Evolutionary conservation across 2,888 invertebrate genomes (phyloP), one percentile per base, ranked within the genome.

Genomic region (Marasmarcha lunaedactyla): DNA sequence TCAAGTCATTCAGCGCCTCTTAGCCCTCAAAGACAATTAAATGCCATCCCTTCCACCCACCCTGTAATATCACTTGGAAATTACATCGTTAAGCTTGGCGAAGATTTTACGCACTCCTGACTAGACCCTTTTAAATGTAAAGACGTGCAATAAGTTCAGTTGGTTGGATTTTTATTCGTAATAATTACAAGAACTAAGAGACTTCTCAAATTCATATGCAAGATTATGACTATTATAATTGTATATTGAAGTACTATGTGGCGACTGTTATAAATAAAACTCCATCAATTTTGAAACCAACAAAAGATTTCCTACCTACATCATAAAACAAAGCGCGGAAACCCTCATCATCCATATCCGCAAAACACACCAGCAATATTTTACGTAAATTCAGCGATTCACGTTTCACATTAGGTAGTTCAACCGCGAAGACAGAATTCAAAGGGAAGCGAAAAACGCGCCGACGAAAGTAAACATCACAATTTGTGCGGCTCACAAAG

Each of bases 71-170:
- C 57, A 58, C 55, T 42, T 52, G 55, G 71, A 77, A 76, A 79
- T 79, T 74, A 73, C 77, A 59, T 60, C 59, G 65, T 72, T 69
- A 71, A 57, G 57, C 53, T 48, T 43, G 48, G 63, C 55, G 69
- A 71, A 73, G 79, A 78, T 77, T 79, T 81, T 70, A 76, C 77
- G 71, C 65, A 67, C 71, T 71, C 49, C 54, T 52, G 51, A 7
- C 20, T 3, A 20, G 20, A 20, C 20, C 59, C 61, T 62, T n/a
- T n/a, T 59, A 47, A 51, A 55, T 54, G 55, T 57, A 54, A 59
- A 50, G 47, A 55, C 54, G 48, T 57, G 65, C 66, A 65, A 69
- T 66, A 61, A 61, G 54, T 20, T 20, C 7, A 20, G 59, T n/a
- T n/a, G n/a, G n/a, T n/a, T n/a, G n/a, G n/a, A n/a, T n/a, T n/a